phyloP scores from a whole-genome alignment of 2,888 invertebrate genomes.

The Pyrrhosoma nymphula region DNA sequence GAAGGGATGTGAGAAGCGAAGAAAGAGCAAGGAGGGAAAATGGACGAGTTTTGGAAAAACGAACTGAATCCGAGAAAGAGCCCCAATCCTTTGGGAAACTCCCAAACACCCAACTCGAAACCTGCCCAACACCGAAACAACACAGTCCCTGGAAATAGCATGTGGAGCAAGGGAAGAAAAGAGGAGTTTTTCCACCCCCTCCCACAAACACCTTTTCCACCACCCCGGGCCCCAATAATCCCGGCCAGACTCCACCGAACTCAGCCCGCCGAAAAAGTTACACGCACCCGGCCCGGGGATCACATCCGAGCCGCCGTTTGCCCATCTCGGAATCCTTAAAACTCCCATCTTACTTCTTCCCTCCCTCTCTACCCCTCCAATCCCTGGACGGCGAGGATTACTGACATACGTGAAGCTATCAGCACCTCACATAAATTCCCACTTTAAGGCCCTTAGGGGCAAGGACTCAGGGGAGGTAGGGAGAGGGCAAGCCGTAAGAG shows the following conservation, averaged over 20 bases:
- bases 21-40: conserved; percentile 65
- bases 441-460: conserved; percentile 56
- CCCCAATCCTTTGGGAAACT: conserved; percentile 57
- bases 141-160: conserved; percentile 52
- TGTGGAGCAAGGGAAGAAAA: background rate
- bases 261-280: conserved; percentile 20
- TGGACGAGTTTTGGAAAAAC: conserved; percentile 65
- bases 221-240: conserved; percentile 51
- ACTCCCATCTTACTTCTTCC: conserved; percentile 69
- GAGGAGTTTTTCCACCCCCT: conserved; percentile 33
- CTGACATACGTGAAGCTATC: conserved; percentile 74
- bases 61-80: conserved; percentile 23
- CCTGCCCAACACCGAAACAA: conserved; percentile 51
- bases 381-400: conserved; percentile 74
- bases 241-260: conserved; percentile 10
- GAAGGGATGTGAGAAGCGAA: conserved; percentile 60
- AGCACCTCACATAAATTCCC: conserved; percentile 70
- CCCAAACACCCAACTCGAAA: background rate
- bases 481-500: conserved; percentile 50
- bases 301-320: background rate
- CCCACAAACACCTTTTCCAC: background rate
- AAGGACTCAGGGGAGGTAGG: conserved; percentile 71
- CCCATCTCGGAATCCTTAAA: background rate
- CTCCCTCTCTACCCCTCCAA: conserved; percentile 59
- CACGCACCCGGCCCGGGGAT: background rate